Evolutionary conservation across 2,113 vertebrate genomes (phyloP).

Genomic region (Himantopus leucocephalus): DNA sequence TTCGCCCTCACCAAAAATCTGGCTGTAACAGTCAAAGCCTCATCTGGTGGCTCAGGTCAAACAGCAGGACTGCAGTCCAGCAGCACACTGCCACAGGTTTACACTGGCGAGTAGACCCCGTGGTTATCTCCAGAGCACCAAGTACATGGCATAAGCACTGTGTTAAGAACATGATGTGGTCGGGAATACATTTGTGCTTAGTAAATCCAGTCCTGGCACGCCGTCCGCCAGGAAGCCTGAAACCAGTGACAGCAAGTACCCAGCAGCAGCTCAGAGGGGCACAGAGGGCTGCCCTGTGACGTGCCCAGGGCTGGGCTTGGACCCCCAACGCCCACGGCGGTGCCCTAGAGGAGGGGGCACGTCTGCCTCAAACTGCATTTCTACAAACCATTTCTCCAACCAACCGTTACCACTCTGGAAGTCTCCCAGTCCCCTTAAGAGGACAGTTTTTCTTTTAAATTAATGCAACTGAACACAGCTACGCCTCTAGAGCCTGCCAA

Average conservation of each 20-base stretch:
- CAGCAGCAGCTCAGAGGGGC: neutral
- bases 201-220: neutral
- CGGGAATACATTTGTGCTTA: neutral
- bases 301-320: neutral
- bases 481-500: neutral
- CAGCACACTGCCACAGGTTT: neutral
- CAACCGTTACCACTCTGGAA: neutral
- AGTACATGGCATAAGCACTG: neutral
- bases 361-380: neutral
- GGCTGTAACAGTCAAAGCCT: neutral
- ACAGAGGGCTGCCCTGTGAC: neutral
- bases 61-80: neutral
- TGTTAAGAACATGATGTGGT: rapidly evolving
- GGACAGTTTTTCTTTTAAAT: neutral
- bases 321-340: neutral
- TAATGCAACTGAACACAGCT: neutral
- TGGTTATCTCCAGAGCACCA: neutral
- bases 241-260: neutral
- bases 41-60: neutral
- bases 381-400: neutral
- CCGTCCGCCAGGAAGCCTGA: neutral
- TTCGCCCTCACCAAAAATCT: neutral
- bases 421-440: neutral
- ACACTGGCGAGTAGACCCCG: too few relatives aligned
- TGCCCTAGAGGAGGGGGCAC: neutral